Conservation (phyloP, 2,797 vertebrate species). For the Telmatherina bonti region DNA sequence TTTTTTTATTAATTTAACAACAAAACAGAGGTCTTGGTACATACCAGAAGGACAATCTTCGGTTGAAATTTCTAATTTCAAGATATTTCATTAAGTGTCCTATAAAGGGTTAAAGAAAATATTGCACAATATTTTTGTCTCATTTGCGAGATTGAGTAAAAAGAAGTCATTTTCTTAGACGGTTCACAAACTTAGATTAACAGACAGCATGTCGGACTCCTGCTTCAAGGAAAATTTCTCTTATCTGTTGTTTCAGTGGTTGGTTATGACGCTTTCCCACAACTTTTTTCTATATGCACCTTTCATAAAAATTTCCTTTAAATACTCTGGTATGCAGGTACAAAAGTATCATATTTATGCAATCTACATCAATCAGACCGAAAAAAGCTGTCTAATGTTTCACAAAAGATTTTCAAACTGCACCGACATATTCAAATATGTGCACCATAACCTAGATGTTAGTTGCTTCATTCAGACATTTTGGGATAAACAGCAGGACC, state of each 20-base stretch:
- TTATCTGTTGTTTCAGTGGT: not conserved
- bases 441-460: constrained; percentile 46
- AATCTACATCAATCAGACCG: constrained; percentile 33
- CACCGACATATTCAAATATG: constrained; percentile 48
- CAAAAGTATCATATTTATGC: constrained; percentile 32
- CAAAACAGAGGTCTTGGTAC: too few species aligned
- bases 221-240: not conserved
- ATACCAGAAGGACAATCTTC: too few species aligned
- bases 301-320: constrained; percentile 16
- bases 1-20: too few species aligned
- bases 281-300: not conserved
- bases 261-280: not conserved
- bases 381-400: constrained; percentile 43
- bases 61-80: too few species aligned
- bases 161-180: too few species aligned
- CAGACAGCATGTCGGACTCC: not conserved
- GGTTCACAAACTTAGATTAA: not conserved
- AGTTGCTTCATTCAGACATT: constrained; percentile 46
- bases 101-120: too few species aligned
- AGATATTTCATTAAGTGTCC: too few species aligned
- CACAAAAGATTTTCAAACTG: constrained; percentile 42
- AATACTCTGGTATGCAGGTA: constrained; percentile 13
- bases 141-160: not conserved
- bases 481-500: constrained; percentile 63
- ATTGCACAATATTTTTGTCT: not conserved